A percentile compares a stretch with the other conserved stretches of the same genome.
phyloP scores from a whole-genome alignment of 2,797 vertebrate genomes.

The Babyrousa celebensis region DNA sequence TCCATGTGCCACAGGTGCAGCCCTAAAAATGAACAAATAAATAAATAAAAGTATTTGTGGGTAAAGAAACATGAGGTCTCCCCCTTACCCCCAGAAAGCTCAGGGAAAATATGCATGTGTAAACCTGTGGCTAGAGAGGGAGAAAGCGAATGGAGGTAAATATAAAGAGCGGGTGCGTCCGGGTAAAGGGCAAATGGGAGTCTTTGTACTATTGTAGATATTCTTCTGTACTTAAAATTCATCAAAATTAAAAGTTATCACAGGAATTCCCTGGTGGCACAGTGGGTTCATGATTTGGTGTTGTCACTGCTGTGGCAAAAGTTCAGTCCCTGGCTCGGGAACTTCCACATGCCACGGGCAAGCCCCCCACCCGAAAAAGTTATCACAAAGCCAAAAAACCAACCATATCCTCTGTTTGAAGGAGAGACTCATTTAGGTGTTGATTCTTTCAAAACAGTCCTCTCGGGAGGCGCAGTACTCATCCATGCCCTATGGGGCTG shows the following conservation, averaged over 20 bases:
- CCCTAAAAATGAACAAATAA: no score
- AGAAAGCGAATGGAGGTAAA: not conserved
- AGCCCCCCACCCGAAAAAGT: no score
- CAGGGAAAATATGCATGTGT: not conserved
- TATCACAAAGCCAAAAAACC: not conserved
- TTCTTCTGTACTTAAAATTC: slow-evolving; percentile 23
- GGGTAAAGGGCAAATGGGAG: not conserved
- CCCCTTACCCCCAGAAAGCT: slow-evolving; percentile 37
- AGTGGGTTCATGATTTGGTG: no score
- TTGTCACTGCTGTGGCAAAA: no score
- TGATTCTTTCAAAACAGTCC: slow-evolving; percentile 2
- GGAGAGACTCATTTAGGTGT: not conserved
- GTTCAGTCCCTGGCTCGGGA: no score
- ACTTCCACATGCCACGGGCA: no score
- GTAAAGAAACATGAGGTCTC: slow-evolving; percentile 3
- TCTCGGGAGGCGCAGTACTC: not conserved
- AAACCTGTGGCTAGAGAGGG: not conserved
- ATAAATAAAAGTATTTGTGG: not conserved
- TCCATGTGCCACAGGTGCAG: no score
- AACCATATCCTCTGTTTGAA: not conserved
- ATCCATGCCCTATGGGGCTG: not conserved
- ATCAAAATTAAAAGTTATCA: slow-evolving; percentile 47
- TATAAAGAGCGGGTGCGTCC: slow-evolving; percentile 2
- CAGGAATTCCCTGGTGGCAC: no score
- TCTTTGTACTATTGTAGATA: not conserved